Percentiles rank a stretch among this genome's conserved stretches.
These are phyloP conservation scores for Trichosurus vulpecula DNA, from an alignment of 2,797 vertebrate species.

Conservation along the genomic window DNA sequence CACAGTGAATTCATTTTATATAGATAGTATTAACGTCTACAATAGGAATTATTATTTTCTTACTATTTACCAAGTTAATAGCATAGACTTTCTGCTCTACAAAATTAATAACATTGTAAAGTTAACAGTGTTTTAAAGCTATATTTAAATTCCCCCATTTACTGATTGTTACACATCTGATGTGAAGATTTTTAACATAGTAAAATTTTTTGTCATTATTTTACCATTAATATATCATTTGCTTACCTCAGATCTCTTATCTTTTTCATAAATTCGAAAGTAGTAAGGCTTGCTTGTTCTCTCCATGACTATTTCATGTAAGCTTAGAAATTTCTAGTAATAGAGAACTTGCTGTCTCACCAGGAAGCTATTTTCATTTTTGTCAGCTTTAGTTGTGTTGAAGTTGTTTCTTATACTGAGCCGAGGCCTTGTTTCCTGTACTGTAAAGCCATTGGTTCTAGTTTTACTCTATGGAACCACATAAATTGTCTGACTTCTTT, in stretches of 20 bases:
- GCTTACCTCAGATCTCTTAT: constrained; percentile 14
- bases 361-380: not conserved
- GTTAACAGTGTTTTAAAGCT: not conserved
- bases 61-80: not conserved
- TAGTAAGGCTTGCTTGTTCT: not conserved
- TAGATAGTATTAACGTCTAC: not conserved
- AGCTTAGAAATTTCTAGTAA: not conserved
- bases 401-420: not conserved
- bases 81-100: not conserved
- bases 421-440: not conserved
- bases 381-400: not conserved
- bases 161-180: not conserved
- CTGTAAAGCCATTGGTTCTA: not conserved
- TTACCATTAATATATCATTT: constrained; percentile 40
- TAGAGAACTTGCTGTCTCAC: not conserved
- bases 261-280: constrained; percentile 28
- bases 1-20: not conserved
- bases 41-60: not conserved
- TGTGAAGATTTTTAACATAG: not conserved
- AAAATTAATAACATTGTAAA: not conserved
- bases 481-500: not conserved
- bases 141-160: not conserved
- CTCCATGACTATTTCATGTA: not conserved
- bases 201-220: constrained; percentile 30
- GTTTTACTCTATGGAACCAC: not conserved